Conservation (phyloP, 2,797 vertebrate species). For the Sylvia borin region DNA sequence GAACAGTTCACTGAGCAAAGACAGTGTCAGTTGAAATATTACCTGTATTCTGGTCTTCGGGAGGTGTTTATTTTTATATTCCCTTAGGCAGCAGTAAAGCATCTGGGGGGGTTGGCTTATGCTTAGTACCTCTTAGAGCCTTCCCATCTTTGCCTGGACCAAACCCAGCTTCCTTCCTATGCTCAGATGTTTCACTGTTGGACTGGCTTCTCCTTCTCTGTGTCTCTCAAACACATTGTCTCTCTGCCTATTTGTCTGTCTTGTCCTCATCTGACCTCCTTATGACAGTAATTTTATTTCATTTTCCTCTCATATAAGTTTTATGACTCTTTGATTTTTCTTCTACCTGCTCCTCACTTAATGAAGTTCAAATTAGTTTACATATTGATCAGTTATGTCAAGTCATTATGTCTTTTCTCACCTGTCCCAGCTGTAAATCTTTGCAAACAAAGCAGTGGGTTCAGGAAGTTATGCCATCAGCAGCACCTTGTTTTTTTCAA, state of each 20-base stretch:
- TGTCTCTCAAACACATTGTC: not conserved
- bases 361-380: not conserved
- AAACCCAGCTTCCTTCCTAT: not conserved
- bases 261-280: slow-evolving; percentile 12
- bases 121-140: not conserved
- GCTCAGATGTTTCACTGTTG: slow-evolving; percentile 1
- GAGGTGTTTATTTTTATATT: not conserved
- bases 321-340: not conserved
- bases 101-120: not conserved
- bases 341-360: not conserved
- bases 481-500: not conserved
- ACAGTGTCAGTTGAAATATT: not conserved
- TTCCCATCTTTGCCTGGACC: slow-evolving; percentile 1
- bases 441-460: not conserved
- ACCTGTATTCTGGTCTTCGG: not conserved
- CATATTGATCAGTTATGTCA: not conserved
- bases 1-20: not conserved
- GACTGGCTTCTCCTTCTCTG: not conserved
- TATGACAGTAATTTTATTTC: not conserved
- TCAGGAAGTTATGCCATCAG: not conserved
- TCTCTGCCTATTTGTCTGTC: not conserved
- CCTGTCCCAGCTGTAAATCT: not conserved
- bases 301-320: not conserved
- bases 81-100: not conserved
- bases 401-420: not conserved